phyloP scores from a whole-genome alignment of 53 echinoderm and acorn worm species.

The Temnopleurus reevesii region DNA sequence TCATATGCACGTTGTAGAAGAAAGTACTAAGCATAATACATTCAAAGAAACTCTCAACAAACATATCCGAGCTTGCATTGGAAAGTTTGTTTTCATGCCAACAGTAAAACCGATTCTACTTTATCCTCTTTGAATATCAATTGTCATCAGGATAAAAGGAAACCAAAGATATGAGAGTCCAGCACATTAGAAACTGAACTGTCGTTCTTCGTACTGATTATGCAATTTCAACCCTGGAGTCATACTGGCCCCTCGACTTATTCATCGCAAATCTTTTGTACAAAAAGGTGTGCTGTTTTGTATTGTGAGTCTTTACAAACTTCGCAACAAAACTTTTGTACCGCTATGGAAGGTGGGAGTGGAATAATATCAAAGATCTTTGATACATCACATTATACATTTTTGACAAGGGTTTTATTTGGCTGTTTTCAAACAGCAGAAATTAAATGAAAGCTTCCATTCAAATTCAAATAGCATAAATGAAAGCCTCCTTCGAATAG shows the following conservation, averaged over 20 bases:
- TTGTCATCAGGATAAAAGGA: not conserved
- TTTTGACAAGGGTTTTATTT: not conserved
- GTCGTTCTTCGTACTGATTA: not conserved
- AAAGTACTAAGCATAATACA: too few relatives aligned
- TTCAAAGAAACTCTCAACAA: too few relatives aligned
- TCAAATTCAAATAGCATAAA: not conserved
- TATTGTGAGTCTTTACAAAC: not conserved
- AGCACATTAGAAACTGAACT: not conserved
- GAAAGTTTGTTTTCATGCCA: too few relatives aligned
- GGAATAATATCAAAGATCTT: not conserved
- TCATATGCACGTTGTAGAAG: too few relatives aligned
- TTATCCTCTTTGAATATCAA: not conserved
- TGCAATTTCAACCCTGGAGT: not conserved
- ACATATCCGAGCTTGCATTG: too few relatives aligned
- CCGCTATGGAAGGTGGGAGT: not conserved
- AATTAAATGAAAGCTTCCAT: not conserved
- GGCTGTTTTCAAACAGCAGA: not conserved
- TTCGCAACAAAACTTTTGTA: not conserved
- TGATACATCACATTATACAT: not conserved
- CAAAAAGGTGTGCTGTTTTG: not conserved
- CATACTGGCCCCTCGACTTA: not conserved
- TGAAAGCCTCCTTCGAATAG: not conserved
- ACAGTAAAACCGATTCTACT: not conserved
- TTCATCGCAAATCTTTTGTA: not conserved
- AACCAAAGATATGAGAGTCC: not conserved